Evolutionary conservation across 1,140 invertebrate species (phyloP).

Genomic region (Octopus sinensis): DNA sequence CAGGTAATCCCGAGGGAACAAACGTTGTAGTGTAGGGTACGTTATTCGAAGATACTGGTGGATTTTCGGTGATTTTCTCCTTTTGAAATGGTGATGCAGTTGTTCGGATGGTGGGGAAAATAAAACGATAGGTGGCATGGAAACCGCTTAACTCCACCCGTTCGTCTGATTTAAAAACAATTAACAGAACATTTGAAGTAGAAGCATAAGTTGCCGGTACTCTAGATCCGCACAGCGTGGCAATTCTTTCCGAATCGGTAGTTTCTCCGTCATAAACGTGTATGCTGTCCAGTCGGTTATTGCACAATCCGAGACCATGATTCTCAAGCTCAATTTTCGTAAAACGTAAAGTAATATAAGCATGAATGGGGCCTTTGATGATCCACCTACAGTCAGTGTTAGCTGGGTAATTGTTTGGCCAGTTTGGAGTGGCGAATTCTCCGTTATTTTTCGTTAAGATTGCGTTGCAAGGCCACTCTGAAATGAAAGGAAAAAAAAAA

Average conservation of each 20-base stretch:
- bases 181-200: slow-evolving; percentile 26
- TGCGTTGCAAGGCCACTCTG: slow-evolving; percentile 43
- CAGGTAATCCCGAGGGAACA: not conserved
- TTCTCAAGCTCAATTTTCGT: slow-evolving; percentile 32
- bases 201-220: slow-evolving; percentile 29
- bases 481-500: slow-evolving; percentile 15
- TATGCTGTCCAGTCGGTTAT: slow-evolving; percentile 24
- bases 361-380: slow-evolving; percentile 26
- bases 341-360: slow-evolving; percentile 27
- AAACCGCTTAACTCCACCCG: slow-evolving; percentile 38
- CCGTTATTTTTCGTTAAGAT: slow-evolving; percentile 31
- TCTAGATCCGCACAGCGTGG: slow-evolving; percentile 33
- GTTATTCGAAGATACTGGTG: not conserved
- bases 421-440: slow-evolving; percentile 39
- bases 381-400: slow-evolving; percentile 35
- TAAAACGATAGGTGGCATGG: slow-evolving; percentile 41
- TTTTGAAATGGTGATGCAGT: slow-evolving; percentile 17
- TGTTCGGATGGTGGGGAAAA: slow-evolving; percentile 26
- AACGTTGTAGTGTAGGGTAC: not conserved
- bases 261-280: slow-evolving; percentile 29
- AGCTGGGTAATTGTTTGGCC: slow-evolving; percentile 37
- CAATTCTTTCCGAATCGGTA: slow-evolving; percentile 19
- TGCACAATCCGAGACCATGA: slow-evolving; percentile 26
- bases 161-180: slow-evolving; percentile 34
- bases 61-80: not conserved